A percentile compares a stretch with the other conserved stretches of the same genome.
Conservation (phyloP, 2,113 vertebrate genomes). For the Oreochromis spilurus region DNA sequence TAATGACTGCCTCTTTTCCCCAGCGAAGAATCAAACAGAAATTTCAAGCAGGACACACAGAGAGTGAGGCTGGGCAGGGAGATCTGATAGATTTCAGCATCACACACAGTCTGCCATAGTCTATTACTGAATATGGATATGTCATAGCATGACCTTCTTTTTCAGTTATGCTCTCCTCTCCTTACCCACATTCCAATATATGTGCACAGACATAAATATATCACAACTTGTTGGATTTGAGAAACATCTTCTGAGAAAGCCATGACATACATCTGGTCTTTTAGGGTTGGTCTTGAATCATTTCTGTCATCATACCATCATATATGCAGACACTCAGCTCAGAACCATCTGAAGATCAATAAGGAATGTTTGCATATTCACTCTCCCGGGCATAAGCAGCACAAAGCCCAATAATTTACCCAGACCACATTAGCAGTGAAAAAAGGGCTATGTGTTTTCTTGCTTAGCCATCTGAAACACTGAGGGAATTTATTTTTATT, state of each 20-base stretch:
- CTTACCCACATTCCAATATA: constrained; percentile 13
- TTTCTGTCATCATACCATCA: constrained; percentile 16
- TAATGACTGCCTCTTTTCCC: constrained; percentile 64
- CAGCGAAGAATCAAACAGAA: constrained; percentile 67
- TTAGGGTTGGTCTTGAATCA: background rate
- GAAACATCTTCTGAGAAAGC: background rate
- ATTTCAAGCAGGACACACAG: constrained; percentile 71
- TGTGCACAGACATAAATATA: background rate
- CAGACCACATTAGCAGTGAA: constrained; percentile 49
- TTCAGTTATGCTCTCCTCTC: background rate
- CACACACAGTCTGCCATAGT: constrained; percentile 49
- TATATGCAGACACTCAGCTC: constrained; percentile 10
- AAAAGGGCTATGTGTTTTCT: constrained; percentile 54
- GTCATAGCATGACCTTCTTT: constrained; percentile 43
- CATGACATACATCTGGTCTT: background rate
- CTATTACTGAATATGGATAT: constrained; percentile 45
- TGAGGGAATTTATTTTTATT: constrained; percentile 68
- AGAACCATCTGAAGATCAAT: constrained; percentile 51
- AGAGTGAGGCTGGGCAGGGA: constrained; percentile 47
- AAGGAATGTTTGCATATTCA: constrained; percentile 40
- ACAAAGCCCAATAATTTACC: constrained; percentile 66
- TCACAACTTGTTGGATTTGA: background rate
- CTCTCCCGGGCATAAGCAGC: constrained; percentile 33
- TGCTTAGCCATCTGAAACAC: constrained; percentile 59
- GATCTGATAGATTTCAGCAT: constrained; percentile 66